phyloP scores from a whole-genome alignment of 2,888 invertebrate species.

The Zeuzera pyrina region DNA sequence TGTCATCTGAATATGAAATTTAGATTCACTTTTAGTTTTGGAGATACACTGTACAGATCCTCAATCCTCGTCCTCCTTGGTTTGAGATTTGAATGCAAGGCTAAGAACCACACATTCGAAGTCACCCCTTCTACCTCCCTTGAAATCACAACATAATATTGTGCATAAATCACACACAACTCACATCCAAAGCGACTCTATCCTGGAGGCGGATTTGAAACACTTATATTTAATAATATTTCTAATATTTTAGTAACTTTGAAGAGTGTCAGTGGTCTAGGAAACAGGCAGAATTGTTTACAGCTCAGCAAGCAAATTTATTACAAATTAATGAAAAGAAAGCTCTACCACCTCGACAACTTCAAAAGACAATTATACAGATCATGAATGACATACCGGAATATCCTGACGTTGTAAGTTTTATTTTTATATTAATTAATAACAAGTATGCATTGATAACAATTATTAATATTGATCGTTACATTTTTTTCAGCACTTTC shows the following conservation, averaged over 20 bases:
- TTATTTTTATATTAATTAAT: neutral
- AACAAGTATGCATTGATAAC: no score
- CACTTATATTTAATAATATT: neutral
- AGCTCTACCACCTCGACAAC: conserved; percentile 81
- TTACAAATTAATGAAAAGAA: conserved; percentile 86
- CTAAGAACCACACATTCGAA: no score
- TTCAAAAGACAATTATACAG: conserved; percentile 82
- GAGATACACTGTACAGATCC: no score
- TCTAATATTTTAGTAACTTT: conserved; percentile 34
- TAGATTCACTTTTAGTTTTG: no score
- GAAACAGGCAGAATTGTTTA: conserved; percentile 90
- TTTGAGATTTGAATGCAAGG: no score
- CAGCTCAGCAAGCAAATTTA: conserved; percentile 88
- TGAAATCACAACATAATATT: no score
- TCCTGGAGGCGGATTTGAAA: neutral
- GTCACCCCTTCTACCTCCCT: no score
- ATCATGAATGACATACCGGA: conserved; percentile 84
- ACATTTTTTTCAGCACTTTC: conserved; percentile 80
- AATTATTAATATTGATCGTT: neutral
- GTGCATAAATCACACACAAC: no score
- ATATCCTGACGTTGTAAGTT: conserved; percentile 85
- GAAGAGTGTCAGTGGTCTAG: conserved; percentile 85
- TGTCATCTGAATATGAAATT: no score
- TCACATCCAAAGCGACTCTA: neutral
- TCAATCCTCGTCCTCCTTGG: no score